Evolutionary conservation across 2,113 vertebrate species (phyloP).

Genomic region (Pluvialis apricaria): DNA sequence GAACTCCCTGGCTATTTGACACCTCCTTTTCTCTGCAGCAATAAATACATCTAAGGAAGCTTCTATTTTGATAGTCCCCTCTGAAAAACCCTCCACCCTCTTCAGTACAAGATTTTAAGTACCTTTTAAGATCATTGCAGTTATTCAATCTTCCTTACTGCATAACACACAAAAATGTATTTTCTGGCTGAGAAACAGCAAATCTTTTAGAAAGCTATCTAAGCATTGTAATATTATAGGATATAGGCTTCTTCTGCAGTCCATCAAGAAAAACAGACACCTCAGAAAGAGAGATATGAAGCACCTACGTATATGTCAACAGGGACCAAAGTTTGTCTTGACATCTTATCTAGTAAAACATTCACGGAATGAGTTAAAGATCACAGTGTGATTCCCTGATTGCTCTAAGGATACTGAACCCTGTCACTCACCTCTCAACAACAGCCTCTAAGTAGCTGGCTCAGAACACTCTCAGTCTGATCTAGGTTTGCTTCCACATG

Average conservation of each 20-base stretch:
- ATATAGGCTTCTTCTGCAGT: background rate
- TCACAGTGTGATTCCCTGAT: rapidly evolving
- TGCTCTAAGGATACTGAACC: background rate
- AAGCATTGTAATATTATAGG: background rate
- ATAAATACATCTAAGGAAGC: background rate
- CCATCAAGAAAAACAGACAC: background rate
- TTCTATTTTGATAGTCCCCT: background rate
- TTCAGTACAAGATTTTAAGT: background rate
- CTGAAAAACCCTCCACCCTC: background rate
- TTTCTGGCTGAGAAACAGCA: background rate
- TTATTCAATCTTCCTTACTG: background rate
- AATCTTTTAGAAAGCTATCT: background rate
- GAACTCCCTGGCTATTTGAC: background rate
- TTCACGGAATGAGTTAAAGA: background rate
- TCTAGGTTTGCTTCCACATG: background rate
- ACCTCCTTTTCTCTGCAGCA: background rate
- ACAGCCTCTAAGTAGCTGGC: background rate
- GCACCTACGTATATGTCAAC: background rate
- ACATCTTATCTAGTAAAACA: background rate
- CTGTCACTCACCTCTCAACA: background rate
- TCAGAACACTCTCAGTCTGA: background rate
- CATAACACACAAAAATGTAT: background rate
- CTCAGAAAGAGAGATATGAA: background rate
- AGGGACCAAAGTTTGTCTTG: background rate
- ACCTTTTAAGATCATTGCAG: background rate